Evolutionary conservation across 2,113 vertebrate species (phyloP).

Genomic region (Sialia sialis): DNA sequence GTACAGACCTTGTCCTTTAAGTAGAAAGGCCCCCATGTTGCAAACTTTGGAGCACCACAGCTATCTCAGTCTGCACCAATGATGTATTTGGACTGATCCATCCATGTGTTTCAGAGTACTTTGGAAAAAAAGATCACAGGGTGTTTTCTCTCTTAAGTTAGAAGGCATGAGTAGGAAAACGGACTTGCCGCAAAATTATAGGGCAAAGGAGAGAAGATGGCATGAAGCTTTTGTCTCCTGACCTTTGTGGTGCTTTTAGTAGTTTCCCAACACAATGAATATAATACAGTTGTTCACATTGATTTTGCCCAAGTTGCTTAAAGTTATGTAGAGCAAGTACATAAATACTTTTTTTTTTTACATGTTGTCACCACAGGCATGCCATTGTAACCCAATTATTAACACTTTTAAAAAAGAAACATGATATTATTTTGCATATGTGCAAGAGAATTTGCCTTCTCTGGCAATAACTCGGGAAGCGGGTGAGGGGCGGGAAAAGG

Average conservation of each 20-base stretch:
- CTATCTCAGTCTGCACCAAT: rapidly evolving
- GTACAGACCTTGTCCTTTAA: background rate
- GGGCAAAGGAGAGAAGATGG: background rate
- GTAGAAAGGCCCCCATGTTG: background rate
- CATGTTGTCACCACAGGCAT: background rate
- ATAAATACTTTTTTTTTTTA: background rate
- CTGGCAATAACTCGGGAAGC: background rate
- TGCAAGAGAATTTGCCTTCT: background rate
- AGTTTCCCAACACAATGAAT: background rate
- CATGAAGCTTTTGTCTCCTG: background rate
- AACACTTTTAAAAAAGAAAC: background rate
- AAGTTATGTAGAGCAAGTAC: background rate
- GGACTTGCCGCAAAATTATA: background rate
- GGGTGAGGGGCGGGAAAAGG: background rate
- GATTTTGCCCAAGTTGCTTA: background rate
- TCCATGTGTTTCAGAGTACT: background rate
- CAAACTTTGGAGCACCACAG: background rate
- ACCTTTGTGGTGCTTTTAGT: background rate
- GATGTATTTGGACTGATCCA: background rate
- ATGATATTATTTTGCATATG: background rate
- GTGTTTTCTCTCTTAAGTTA: background rate
- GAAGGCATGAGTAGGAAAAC: background rate
- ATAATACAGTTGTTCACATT: background rate
- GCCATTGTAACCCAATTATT: background rate
- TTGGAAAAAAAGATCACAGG: background rate